Percentiles rank a stretch among this genome's conserved stretches.
phyloP scores from a whole-genome alignment of 1,140 invertebrate species.

The Asobara japonica region DNA sequence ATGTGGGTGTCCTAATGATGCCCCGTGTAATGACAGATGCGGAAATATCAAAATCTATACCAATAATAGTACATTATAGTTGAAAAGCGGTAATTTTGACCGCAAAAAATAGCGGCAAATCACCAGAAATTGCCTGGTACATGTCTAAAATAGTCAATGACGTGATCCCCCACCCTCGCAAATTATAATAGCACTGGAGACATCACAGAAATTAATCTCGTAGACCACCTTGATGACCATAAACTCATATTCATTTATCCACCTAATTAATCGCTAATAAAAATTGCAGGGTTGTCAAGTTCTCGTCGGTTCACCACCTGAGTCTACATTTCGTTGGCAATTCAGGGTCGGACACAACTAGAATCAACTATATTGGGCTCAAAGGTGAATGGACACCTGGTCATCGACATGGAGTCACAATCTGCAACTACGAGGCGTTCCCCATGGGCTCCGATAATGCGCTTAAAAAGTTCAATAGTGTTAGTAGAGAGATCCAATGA shows the following conservation, averaged over 20 bases:
- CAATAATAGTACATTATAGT: too few species aligned
- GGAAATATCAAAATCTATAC: not conserved
- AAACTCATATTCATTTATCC: not conserved
- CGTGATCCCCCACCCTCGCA: too few species aligned
- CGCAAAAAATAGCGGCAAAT: too few species aligned
- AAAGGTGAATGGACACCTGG: conserved; percentile 89
- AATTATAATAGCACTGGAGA: too few species aligned
- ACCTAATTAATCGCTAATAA: not conserved
- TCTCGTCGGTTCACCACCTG: conserved; percentile 88
- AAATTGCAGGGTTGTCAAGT: conserved; percentile 77
- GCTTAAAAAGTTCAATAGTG: conserved; percentile 68
- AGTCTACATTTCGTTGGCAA: conserved; percentile 90
- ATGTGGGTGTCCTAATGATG: not conserved
- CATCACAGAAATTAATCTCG: not conserved
- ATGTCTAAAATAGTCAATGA: too few species aligned
- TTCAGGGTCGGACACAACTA: conserved; percentile 84
- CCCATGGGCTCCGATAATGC: conserved; percentile 89
- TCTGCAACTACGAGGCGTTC: conserved; percentile 87
- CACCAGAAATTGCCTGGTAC: too few species aligned
- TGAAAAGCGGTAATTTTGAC: too few species aligned
- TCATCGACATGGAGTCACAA: conserved; percentile 87
- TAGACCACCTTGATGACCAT: not conserved
- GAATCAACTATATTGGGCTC: conserved; percentile 95
- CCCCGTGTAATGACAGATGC: not conserved
- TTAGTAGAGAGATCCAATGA: conserved; percentile 71